Conservation (phyloP, 2,797 vertebrate genomes). For the Moxostoma hubbsi region DNA sequence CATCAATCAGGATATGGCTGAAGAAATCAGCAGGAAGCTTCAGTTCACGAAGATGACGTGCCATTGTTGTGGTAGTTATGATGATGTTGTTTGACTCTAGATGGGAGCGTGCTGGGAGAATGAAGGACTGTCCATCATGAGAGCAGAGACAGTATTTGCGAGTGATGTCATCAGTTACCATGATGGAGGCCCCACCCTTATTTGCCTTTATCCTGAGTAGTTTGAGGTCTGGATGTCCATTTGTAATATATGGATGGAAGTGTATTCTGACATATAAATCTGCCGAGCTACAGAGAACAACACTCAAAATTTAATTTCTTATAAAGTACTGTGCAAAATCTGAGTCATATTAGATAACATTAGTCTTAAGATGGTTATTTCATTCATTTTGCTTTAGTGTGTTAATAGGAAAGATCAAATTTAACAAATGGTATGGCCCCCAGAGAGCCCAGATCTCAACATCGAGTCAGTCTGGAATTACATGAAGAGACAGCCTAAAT, state of each 20-base stretch:
- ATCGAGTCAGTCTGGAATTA: no score
- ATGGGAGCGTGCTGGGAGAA: conserved; percentile 67
- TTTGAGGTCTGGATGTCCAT: conserved; percentile 63
- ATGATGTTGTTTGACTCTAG: conserved; percentile 77
- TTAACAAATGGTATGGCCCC: no score
- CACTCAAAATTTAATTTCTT: conserved; percentile 23
- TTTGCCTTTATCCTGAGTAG: conserved; percentile 83
- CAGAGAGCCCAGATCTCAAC: no score
- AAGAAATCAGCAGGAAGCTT: conserved; percentile 81
- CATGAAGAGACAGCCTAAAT: no score
- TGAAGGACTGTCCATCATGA: conserved; percentile 71
- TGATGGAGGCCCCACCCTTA: conserved; percentile 49
- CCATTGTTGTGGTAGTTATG: conserved; percentile 81
- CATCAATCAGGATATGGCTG: conserved; percentile 91
- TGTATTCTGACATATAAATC: conserved; percentile 90
- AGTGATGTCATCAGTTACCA: conserved; percentile 74
- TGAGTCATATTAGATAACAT: no score
- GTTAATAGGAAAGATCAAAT: no score
- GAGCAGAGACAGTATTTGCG: conserved; percentile 84
- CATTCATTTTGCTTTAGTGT: no score
- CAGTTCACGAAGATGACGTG: conserved; percentile 76
- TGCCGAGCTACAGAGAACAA: conserved; percentile 80
- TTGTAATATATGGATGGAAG: conserved; percentile 76
- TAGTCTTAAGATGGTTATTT: no score
- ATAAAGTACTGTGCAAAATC: neutral